These are phyloP conservation scores for cattle (Bos taurus) DNA, from an alignment of 2,113 vertebrate genomes.

Conservation along the genomic window DNA sequence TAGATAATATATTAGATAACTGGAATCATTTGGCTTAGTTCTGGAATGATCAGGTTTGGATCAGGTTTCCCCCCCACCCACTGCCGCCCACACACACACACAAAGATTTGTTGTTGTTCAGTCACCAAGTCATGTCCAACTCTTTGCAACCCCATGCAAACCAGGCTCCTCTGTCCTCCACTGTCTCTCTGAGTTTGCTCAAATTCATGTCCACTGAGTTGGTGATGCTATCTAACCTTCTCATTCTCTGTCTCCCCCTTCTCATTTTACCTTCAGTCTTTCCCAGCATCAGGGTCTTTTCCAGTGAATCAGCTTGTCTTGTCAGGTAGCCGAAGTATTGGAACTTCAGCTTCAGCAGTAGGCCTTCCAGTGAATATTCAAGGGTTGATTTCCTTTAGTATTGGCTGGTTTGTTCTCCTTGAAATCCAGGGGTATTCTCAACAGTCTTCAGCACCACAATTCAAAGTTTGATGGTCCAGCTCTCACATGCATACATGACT, in stretches of 20 bases:
- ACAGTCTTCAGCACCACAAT: background rate
- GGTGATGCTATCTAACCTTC: background rate
- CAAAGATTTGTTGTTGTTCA: background rate
- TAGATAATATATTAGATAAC: background rate
- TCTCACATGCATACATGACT: background rate
- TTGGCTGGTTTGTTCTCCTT: background rate
- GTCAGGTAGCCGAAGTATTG: background rate
- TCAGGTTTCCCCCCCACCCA: background rate
- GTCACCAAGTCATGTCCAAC: background rate
- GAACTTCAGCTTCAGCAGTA: background rate
- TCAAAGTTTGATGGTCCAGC: background rate
- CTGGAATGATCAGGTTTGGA: background rate
- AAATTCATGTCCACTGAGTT: background rate
- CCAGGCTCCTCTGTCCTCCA: background rate
- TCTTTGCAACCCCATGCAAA: background rate
- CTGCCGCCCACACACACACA: background rate
- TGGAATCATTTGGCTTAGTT: slow-evolving; percentile 26
- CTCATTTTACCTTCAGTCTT: background rate
- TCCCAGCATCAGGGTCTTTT: background rate
- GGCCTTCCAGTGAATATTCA: background rate
- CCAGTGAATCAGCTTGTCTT: background rate
- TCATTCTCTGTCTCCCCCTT: background rate
- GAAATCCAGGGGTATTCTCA: background rate
- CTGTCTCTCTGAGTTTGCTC: background rate
- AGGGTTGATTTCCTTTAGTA: background rate